Evolutionary conservation across 1,140 invertebrate species (phyloP).

Genomic region (Heliconius hewitsoni): DNA sequence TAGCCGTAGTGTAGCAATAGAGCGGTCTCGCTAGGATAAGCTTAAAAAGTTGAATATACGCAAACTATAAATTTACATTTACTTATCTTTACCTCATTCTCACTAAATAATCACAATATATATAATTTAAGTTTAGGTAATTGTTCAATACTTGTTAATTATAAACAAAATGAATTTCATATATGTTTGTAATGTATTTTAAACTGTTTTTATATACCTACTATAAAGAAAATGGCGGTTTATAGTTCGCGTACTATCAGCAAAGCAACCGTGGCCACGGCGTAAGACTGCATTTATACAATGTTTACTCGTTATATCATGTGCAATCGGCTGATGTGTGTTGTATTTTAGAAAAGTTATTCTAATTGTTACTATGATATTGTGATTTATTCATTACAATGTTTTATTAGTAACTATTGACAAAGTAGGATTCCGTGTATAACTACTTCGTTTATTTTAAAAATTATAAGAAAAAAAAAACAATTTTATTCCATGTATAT

Average conservation of each 20-base stretch:
- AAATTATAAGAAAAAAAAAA: neutral
- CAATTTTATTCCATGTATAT: neutral
- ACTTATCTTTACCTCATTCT: conserved; percentile 1
- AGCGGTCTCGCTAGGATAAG: conserved; percentile 21
- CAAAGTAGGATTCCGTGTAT: neutral
- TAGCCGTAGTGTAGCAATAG: conserved; percentile 61
- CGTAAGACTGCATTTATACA: conserved; percentile 72
- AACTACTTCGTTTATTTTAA: neutral
- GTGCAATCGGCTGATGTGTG: conserved; percentile 24
- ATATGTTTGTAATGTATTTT: neutral
- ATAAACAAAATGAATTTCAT: neutral
- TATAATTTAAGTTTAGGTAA: neutral
- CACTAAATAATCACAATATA: neutral
- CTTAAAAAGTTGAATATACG: neutral
- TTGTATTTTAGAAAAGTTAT: neutral
- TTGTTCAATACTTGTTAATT: neutral
- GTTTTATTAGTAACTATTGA: neutral
- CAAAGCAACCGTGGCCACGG: conserved; percentile 53
- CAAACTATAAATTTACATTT: neutral
- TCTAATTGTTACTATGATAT: neutral
- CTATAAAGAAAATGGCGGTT: neutral
- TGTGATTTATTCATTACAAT: neutral
- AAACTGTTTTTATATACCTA: neutral
- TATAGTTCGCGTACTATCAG: neutral
- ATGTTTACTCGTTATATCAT: conserved; percentile 64